phyloP scores from a whole-genome alignment of 2,113 vertebrate species.

The Etia nguti region DNA sequence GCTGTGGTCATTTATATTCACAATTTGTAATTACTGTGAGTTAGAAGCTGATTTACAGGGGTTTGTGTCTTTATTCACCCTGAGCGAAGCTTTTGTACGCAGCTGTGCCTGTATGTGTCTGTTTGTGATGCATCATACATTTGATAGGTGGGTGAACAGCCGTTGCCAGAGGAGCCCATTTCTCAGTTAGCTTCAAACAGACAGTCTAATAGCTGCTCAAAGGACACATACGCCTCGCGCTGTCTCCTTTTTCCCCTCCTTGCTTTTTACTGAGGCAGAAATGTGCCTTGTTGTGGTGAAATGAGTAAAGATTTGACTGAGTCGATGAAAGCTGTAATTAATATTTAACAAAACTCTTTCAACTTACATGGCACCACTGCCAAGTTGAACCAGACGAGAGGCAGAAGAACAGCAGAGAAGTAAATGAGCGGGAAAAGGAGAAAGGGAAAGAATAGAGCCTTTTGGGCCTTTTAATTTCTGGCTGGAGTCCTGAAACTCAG shows the following conservation, averaged over 20 bases:
- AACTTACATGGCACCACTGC: conserved; percentile 25
- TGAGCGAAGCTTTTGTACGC: background rate
- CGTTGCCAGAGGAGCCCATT: conserved; percentile 9
- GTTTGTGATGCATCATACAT: conserved; percentile 9
- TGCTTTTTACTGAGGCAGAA: background rate
- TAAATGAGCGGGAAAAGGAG: conserved; percentile 3
- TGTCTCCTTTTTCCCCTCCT: background rate
- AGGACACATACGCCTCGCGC: background rate
- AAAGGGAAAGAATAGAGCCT: background rate
- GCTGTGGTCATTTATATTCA: conserved; percentile 17
- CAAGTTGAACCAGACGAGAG: background rate
- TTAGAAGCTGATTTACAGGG: conserved; percentile 6
- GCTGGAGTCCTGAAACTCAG: background rate
- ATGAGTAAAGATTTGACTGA: conserved; percentile 31
- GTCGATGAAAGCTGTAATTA: conserved; percentile 10
- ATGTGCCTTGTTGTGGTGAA: conserved; percentile 8
- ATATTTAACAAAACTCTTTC: conserved; percentile 40
- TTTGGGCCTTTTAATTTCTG: background rate
- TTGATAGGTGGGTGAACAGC: conserved; percentile 3
- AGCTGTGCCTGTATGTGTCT: background rate
- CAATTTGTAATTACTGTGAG: conserved; percentile 37
- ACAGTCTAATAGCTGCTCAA: conserved; percentile 26
- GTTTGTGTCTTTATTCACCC: background rate
- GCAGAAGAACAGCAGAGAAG: background rate
- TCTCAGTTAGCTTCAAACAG: conserved; percentile 35